Conservation (phyloP, 1,140 invertebrate species). For the Formica selysi region DNA sequence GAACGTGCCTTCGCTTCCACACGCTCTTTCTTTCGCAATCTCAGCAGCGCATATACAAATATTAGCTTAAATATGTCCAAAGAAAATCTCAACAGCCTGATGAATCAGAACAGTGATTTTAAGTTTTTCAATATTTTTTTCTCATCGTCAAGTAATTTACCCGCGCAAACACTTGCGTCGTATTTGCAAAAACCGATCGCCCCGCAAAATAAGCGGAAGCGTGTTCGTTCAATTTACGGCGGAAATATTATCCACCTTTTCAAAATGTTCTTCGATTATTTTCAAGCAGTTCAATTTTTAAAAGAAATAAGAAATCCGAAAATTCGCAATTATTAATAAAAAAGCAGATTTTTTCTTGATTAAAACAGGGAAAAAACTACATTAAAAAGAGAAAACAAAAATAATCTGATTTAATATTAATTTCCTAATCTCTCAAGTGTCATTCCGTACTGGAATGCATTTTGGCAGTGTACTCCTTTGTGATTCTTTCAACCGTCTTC, state of each 20-base stretch:
- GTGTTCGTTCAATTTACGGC: not conserved
- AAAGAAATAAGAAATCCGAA: not conserved
- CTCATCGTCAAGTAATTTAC: not conserved
- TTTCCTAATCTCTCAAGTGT: slow-evolving; percentile 6
- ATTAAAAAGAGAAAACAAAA: not conserved
- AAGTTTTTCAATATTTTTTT: slow-evolving; percentile 19
- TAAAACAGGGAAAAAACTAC: not conserved
- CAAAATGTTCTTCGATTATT: not conserved
- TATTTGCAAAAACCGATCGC: slow-evolving; percentile 41
- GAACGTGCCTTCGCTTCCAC: not conserved
- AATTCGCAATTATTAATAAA: not conserved
- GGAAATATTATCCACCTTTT: not conserved
- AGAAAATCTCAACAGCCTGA: slow-evolving; percentile 8
- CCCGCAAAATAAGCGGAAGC: slow-evolving; percentile 26
- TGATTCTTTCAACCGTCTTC: slow-evolving; percentile 24
- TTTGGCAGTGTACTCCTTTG: slow-evolving; percentile 9
- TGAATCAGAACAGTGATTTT: slow-evolving; percentile 34
- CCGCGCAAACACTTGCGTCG: slow-evolving; percentile 6
- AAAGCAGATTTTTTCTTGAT: not conserved
- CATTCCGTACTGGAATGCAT: not conserved
- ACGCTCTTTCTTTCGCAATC: slow-evolving; percentile 6
- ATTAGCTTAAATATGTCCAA: slow-evolving; percentile 49
- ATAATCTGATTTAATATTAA: not conserved
- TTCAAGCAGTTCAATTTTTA: not conserved
- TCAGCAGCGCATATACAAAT: slow-evolving; percentile 32